Evolutionary conservation across 1,140 invertebrate species (phyloP), one percentile per base, ranked within the genome.

Genomic region (Caenorhabditis inopinata): DNA sequence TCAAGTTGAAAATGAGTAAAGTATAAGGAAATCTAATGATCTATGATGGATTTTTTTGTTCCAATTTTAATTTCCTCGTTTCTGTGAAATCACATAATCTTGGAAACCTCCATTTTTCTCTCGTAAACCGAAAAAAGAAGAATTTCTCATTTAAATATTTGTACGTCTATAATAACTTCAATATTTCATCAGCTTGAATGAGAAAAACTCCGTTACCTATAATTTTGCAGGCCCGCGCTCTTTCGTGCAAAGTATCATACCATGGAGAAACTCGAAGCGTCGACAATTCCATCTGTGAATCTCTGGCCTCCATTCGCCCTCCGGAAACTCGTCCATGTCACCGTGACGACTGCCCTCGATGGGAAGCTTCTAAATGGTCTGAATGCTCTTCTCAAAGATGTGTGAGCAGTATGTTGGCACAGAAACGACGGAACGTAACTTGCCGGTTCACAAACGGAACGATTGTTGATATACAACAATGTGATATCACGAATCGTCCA

Each of bases 371-470:
- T 23, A 76, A 86, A 14, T 87, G 86, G 86, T 83, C 79, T 23
- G 82, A 84, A 32, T 76, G 35, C 81, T 76, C 18, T 25, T n/a
- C 32, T 83, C 79, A 25, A 49, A 74, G 78, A 38, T 79, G 78
- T 58, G 58, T 79, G 12, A 35, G 73, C 18, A 62, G 58, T 35
- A 58, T 58, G 32, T 42, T 79, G 62, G 62, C 78, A 16, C 73
- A 74, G 46, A 79, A 84, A 79, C 45, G 77, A 46, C 73, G 86
- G 42, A 79, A 86, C 16, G 79, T 85, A 16, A 77, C 80, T 45
- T 87, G 86, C 74, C 58, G 81, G 18, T 88, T 81, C 58, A 45
- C 46, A 11, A 88, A 87, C 78, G 84, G 83, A 38, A 88, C 87
- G 16, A 49, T 75, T 38, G 81, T 83, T 45, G 85, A 88, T 35